Percentiles rank a stretch among this genome's conserved stretches.
Conservation (phyloP, 1,140 invertebrate species). For the Saccostrea cuccullata region DNA sequence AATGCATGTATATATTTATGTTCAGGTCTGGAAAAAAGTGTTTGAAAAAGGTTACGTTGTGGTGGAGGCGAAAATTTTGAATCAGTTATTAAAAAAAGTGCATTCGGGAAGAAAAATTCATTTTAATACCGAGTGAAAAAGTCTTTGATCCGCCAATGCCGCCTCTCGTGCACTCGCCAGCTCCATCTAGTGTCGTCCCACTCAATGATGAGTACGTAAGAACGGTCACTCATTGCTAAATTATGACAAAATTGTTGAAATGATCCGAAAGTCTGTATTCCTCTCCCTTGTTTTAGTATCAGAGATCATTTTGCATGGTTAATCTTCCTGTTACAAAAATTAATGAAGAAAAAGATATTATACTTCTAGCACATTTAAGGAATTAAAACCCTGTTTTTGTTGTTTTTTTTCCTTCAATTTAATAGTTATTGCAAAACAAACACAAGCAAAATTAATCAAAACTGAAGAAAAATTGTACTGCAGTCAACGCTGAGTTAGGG, state of each 20-base stretch:
- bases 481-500: too few species aligned
- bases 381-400: too few species aligned
- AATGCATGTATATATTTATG: too few species aligned
- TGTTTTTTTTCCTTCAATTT: too few species aligned
- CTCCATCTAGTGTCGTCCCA: slow-evolving; percentile 13
- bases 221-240: slow-evolving; percentile 21
- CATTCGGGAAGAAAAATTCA: not conserved
- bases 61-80: not conserved
- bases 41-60: too few species aligned
- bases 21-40: too few species aligned
- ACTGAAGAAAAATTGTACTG: too few species aligned
- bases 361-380: too few species aligned
- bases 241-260: not conserved
- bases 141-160: not conserved
- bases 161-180: slow-evolving; percentile 9
- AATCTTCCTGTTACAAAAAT: not conserved
- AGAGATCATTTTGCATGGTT: not conserved
- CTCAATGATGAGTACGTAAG: slow-evolving; percentile 1
- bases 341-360: not conserved
- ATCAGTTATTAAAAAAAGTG: not conserved
- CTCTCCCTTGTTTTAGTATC: not conserved
- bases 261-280: not conserved
- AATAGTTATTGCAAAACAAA: too few species aligned
- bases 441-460: too few species aligned
- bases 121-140: not conserved